Base-by-base conservation (phyloP, 2,888 invertebrate species). In the Heliconius aoede region DNA sequence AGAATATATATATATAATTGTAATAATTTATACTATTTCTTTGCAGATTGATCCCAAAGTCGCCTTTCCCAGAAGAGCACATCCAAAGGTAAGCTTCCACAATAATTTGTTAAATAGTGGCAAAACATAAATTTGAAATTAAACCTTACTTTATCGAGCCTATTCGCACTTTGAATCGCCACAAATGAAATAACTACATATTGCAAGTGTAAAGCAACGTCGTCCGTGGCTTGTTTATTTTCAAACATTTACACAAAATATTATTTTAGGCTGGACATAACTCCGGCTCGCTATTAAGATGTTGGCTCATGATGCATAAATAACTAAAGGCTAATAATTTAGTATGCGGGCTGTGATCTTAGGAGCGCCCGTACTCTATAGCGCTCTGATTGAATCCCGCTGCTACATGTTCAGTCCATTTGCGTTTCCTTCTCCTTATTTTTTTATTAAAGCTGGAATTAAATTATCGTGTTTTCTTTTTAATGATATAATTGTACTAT, bases 1-100 rank as follows among this genome's bases (percentile, higher is more conserved):
- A 21, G 1, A 51, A 51, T 46, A 46, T 46, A 18, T 0, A 51
- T 51, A 21, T 7, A 51, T 51, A 0, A 26, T 61, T 65, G 24
- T 28, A 58, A 73, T 80, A 73, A 79, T 64, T 11, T 69, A 62
- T 60, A 62, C 68, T 82, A 86, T 91, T 91, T 94, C 85, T 89
- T 92, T 97, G 82, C 97, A 99, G 99, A 99, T 99, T 96, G 99
- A 99, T 95, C 99, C 99, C 87, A 99, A 99, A 97, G 99, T 99
- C 95, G 99, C 99, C 93, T 99, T 99, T 95, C 99, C 99, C 86
- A 97, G 99, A 95, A 97, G 98, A 96, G 98, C 98, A 95, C 99
- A 99, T 95, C 98, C 99, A 95, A 99, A 99, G 97, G 99, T 99
- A 96, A 97, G 97, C 83, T 77, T 81, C 84, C 83, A 85, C 84